Evolutionary conservation across 30 jellyfish, hydroid and myxozoan species (phyloP).

Genomic region (Cassiopea andromeda): DNA sequence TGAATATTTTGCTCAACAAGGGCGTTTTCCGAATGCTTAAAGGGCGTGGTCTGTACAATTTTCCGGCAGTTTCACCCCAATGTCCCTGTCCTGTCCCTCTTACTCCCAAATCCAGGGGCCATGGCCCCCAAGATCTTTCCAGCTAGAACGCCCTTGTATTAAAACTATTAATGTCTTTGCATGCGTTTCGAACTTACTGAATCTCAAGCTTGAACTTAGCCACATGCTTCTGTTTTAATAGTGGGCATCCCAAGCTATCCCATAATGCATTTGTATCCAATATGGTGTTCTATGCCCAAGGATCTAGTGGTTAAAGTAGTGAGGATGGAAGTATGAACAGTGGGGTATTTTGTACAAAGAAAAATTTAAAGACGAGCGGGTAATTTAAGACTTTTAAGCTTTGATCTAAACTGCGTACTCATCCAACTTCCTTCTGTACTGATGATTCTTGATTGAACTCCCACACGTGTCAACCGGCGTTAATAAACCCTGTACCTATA

Average conservation of each 20-base stretch:
- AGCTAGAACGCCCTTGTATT: no score
- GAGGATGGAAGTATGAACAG: slow-evolving; percentile 10
- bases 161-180: no score
- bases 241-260: slow-evolving; percentile 40
- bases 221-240: background rate
- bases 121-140: no score
- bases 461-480: slow-evolving; percentile 4
- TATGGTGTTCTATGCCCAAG: slow-evolving; percentile 59
- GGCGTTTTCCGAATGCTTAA: no score
- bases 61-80: no score
- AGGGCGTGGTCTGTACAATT: no score
- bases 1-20: no score
- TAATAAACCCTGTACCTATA: background rate
- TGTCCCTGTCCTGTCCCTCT: no score
- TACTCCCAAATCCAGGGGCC: no score
- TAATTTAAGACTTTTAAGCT: background rate
- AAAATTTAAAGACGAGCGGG: background rate
- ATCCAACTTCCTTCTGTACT: background rate
- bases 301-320: slow-evolving; percentile 31
- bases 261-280: slow-evolving; percentile 27
- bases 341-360: background rate
- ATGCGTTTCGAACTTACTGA: no score
- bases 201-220: background rate
- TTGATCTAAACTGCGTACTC: slow-evolving; percentile 5
- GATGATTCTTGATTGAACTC: background rate